Conservation (phyloP, 2,797 vertebrate species). For the Psittacula derbiana region DNA sequence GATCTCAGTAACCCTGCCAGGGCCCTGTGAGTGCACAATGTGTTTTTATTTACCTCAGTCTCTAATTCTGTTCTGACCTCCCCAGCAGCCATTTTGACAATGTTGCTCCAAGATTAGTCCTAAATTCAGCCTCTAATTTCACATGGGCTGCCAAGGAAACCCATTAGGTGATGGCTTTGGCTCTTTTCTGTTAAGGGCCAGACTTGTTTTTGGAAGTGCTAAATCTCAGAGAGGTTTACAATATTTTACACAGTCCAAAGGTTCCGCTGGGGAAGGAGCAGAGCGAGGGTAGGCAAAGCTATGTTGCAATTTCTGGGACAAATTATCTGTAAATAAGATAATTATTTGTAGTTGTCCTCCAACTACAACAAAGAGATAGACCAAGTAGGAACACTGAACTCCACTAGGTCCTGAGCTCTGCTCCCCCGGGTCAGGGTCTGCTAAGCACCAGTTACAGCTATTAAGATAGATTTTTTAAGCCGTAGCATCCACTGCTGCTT, state of each 20-base stretch:
- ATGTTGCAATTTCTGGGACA: neutral
- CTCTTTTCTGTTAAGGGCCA: neutral
- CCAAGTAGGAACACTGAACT: neutral
- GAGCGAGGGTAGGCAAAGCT: neutral
- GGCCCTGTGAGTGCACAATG: neutral
- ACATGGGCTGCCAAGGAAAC: neutral
- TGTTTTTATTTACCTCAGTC: neutral
- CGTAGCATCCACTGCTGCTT: neutral
- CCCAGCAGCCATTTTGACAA: neutral
- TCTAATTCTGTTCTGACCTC: neutral
- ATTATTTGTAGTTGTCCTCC: neutral
- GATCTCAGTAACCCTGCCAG: neutral
- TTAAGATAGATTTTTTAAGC: neutral
- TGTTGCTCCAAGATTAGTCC: neutral
- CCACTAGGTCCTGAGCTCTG: neutral
- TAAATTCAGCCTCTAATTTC: neutral
- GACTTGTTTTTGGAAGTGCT: neutral
- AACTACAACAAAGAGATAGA: neutral
- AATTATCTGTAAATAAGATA: neutral
- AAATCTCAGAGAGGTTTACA: neutral
- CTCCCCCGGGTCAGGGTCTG: neutral
- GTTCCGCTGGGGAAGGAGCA: neutral
- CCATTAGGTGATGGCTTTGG: neutral
- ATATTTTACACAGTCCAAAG: neutral
- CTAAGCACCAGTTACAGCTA: neutral